Percentiles rank a stretch among this genome's conserved stretches.
These are phyloP conservation scores for Salvator merianae DNA, from an alignment of 2,113 vertebrate species.

Conservation along the genomic window DNA sequence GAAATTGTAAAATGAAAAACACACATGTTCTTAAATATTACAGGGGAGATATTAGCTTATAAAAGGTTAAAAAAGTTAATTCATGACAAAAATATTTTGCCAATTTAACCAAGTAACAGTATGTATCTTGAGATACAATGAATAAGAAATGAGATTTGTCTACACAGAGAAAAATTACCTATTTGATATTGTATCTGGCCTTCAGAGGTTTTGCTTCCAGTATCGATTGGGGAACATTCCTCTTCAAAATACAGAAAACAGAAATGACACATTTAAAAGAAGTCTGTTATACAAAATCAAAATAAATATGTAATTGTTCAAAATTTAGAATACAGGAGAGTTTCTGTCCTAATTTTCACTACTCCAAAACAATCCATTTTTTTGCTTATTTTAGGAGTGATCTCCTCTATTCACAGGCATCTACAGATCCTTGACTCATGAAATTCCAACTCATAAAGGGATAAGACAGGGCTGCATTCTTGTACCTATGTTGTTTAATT, in stretches of 20 bases:
- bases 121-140: background rate
- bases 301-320: background rate
- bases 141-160: background rate
- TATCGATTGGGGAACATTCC: constrained; percentile 41
- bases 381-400: background rate
- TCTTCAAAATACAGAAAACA: constrained; percentile 40
- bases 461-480: too few relatives aligned
- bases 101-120: background rate
- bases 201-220: constrained; percentile 39
- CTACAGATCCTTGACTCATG: too few relatives aligned
- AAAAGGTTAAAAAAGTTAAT: background rate
- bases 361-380: background rate
- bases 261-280: background rate
- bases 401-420: too few relatives aligned
- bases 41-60: background rate
- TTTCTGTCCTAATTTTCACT: background rate
- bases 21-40: too few relatives aligned
- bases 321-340: background rate
- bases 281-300: background rate
- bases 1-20: too few relatives aligned
- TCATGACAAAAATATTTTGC: background rate
- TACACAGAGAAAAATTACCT: constrained; percentile 39
- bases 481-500: too few relatives aligned
- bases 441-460: too few relatives aligned
- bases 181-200: constrained; percentile 26